phyloP scores from a whole-genome alignment of 2,888 invertebrate species.

The Mermis nigrescens region DNA sequence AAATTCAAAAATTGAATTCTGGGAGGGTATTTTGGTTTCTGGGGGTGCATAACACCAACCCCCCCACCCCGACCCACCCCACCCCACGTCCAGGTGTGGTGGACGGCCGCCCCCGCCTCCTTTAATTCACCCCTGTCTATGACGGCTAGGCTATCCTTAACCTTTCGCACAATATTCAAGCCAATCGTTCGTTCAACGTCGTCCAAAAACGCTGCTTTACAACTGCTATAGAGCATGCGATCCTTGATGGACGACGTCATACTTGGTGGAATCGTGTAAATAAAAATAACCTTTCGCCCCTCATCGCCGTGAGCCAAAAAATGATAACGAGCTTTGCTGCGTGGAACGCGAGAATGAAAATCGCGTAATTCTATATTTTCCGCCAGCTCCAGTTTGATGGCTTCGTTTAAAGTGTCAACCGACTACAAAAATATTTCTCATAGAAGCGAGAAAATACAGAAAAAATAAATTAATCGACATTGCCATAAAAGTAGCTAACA shows the following conservation, averaged over 20 bases:
- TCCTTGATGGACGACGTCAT: slow-evolving; percentile 83
- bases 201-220: slow-evolving; percentile 73
- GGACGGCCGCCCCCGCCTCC: too few species aligned
- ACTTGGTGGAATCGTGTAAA: slow-evolving; percentile 96
- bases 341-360: slow-evolving; percentile 59
- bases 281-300: slow-evolving; percentile 71
- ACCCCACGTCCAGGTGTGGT: too few species aligned
- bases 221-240: slow-evolving; percentile 93
- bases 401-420: slow-evolving; percentile 60
- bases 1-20: too few species aligned
- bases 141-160: too few species aligned
- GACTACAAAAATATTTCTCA: slow-evolving; percentile 27
- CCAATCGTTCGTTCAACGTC: slow-evolving; percentile 54
- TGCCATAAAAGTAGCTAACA: too few species aligned
- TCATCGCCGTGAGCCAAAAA: slow-evolving; percentile 71
- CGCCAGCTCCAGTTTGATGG: slow-evolving; percentile 58
- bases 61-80: too few species aligned
- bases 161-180: slow-evolving; percentile 64
- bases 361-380: slow-evolving; percentile 48
- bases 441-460: not conserved
- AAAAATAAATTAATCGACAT: too few species aligned
- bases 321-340: slow-evolving; percentile 70
- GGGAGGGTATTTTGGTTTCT: too few species aligned
- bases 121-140: too few species aligned
- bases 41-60: too few species aligned